Evolutionary conservation across 2,888 invertebrate species (phyloP).

Genomic region (Apantesis nais): DNA sequence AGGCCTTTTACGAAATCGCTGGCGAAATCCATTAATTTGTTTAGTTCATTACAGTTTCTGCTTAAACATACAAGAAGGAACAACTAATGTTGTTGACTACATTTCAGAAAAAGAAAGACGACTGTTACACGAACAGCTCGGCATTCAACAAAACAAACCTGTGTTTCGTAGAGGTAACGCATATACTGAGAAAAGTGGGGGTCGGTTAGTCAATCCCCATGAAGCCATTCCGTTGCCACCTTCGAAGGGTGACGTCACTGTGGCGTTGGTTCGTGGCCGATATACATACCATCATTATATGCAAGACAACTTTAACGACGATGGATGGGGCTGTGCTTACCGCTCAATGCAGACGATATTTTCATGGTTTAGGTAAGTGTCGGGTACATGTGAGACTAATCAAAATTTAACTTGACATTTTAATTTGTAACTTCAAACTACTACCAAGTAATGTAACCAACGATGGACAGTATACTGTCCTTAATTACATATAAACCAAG

Average conservation of each 20-base stretch:
- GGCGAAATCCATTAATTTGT: too few species aligned
- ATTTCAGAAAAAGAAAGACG: slow-evolving; percentile 87
- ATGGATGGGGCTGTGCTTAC: slow-evolving; percentile 99
- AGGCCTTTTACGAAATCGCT: too few species aligned
- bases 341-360: slow-evolving; percentile 97
- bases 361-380: slow-evolving; percentile 94
- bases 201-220: slow-evolving; percentile 91
- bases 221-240: slow-evolving; percentile 81
- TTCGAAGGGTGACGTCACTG: slow-evolving; percentile 56
- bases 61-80: not conserved
- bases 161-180: slow-evolving; percentile 91
- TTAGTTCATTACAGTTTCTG: too few species aligned
- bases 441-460: not conserved
- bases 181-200: slow-evolving; percentile 82
- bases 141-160: slow-evolving; percentile 89
- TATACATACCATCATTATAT: slow-evolving; percentile 99
- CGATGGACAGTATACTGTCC: not conserved
- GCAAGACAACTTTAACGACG: slow-evolving; percentile 97
- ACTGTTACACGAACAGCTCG: slow-evolving; percentile 89
- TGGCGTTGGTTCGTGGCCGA: slow-evolving; percentile 90
- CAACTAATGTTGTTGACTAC: not conserved
- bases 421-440: not conserved
- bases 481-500: not conserved
- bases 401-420: not conserved
- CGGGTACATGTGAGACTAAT: not conserved